A percentile compares a stretch with the other conserved stretches of the same genome.
phyloP scores from a whole-genome alignment of 2,113 vertebrate species.

The Neolamprologus tretocephalus region DNA sequence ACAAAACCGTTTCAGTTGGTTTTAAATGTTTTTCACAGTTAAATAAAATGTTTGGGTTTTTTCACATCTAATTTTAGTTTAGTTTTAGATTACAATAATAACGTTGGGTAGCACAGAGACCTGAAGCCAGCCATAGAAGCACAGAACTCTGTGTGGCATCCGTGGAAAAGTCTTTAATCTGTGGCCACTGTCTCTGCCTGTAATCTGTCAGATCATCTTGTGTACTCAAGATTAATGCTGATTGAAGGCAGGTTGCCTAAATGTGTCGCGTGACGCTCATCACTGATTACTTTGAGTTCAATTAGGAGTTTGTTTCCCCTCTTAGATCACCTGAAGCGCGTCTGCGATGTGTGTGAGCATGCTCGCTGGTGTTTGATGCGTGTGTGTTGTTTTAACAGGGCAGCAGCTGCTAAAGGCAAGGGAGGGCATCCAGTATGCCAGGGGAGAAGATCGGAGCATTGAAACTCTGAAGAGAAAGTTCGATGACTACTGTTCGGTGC shows the following conservation, averaged over 20 bases:
- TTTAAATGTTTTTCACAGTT: neutral
- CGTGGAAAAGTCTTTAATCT: slow-evolving; percentile 24
- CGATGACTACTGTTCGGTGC: slow-evolving; percentile 55
- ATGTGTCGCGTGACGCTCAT: slow-evolving; percentile 26
- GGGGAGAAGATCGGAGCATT: slow-evolving; percentile 39
- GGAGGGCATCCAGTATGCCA: slow-evolving; percentile 36
- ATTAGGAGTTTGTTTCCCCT: neutral
- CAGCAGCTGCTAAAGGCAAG: slow-evolving; percentile 46
- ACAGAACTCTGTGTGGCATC: neutral
- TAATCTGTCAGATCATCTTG: slow-evolving; percentile 43
- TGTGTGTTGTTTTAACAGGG: slow-evolving; percentile 28
- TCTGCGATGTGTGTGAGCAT: neutral
- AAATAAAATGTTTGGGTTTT: neutral
- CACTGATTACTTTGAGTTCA: neutral
- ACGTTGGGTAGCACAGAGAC: neutral
- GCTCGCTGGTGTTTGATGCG: neutral
- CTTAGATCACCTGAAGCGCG: neutral
- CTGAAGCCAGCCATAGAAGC: neutral
- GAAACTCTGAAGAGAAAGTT: slow-evolving; percentile 65
- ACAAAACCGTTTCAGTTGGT: neutral
- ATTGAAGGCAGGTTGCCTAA: slow-evolving; percentile 42
- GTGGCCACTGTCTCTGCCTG: slow-evolving; percentile 5
- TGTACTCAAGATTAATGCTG: slow-evolving; percentile 38
- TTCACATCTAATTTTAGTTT: neutral
- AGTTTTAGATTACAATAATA: neutral